phyloP scores from a whole-genome alignment of 2,113 vertebrate species.

The Onychostruthus taczanowskii region DNA sequence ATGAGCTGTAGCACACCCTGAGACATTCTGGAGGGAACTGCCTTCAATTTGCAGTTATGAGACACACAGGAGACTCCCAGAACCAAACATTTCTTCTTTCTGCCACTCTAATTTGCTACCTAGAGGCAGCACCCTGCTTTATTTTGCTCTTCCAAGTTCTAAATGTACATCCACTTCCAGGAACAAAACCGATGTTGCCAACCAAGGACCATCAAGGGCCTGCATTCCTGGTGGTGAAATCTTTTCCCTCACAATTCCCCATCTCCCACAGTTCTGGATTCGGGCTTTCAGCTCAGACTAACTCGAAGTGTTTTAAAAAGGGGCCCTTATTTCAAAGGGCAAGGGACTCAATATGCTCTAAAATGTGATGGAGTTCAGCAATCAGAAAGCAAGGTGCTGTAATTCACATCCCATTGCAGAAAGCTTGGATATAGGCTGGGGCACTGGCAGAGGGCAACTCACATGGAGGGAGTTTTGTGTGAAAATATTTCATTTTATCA shows the following conservation, averaged over 20 bases:
- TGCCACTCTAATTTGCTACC: background rate
- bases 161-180: background rate
- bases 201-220: background rate
- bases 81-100: background rate
- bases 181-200: background rate
- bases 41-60: background rate
- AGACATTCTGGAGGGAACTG: background rate
- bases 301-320: background rate
- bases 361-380: background rate
- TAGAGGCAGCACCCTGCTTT: background rate
- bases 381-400: background rate
- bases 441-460: background rate
- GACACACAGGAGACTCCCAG: background rate
- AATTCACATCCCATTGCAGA: background rate
- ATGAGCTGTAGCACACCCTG: background rate
- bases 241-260: background rate
- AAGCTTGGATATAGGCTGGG: background rate
- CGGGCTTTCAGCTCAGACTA: background rate
- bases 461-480: background rate
- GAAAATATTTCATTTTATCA: background rate
- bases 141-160: background rate
- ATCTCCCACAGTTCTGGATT: background rate
- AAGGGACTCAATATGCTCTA: background rate
- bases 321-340: background rate
- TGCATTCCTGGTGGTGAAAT: background rate